Conservation (phyloP, 2,888 invertebrate species). For the Gasteruption jaculator region DNA sequence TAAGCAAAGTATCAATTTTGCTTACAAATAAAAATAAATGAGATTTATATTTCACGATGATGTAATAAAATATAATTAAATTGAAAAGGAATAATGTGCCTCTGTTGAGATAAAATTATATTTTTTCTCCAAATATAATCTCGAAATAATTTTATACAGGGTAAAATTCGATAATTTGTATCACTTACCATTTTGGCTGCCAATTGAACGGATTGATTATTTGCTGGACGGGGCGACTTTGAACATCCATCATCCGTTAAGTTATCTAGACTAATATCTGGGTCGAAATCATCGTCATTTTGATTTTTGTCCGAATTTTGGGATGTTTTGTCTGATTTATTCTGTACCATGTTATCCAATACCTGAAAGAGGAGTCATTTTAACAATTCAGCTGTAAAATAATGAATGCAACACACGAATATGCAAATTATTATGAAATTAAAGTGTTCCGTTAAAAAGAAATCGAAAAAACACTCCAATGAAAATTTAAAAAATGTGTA, state of each 20-base stretch:
- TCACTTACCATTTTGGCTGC: slow-evolving; percentile 59
- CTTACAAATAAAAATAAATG: no score
- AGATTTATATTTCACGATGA: no score
- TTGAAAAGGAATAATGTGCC: no score
- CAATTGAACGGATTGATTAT: slow-evolving; percentile 55
- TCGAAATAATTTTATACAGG: no score
- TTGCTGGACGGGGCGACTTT: slow-evolving; percentile 42
- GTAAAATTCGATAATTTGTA: no score
- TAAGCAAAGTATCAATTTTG: no score
- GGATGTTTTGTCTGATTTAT: slow-evolving; percentile 31
- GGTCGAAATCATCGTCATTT: slow-evolving; percentile 61
- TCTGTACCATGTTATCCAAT: slow-evolving; percentile 45
- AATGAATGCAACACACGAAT: neutral
- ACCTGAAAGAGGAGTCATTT: slow-evolving; percentile 38
- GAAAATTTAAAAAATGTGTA: no score
- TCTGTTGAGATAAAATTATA: no score
- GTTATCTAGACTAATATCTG: slow-evolving; percentile 69
- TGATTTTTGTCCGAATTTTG: slow-evolving; percentile 30
- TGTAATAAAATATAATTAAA: no score
- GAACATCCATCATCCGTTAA: slow-evolving; percentile 54
- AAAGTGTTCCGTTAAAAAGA: neutral
- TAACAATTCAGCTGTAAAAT: neutral
- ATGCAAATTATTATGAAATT: neutral
- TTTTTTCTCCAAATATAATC: no score
- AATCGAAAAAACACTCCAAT: no score